Base-by-base conservation (phyloP, 2,888 invertebrate genomes). In the Trachelus stipa region DNA sequence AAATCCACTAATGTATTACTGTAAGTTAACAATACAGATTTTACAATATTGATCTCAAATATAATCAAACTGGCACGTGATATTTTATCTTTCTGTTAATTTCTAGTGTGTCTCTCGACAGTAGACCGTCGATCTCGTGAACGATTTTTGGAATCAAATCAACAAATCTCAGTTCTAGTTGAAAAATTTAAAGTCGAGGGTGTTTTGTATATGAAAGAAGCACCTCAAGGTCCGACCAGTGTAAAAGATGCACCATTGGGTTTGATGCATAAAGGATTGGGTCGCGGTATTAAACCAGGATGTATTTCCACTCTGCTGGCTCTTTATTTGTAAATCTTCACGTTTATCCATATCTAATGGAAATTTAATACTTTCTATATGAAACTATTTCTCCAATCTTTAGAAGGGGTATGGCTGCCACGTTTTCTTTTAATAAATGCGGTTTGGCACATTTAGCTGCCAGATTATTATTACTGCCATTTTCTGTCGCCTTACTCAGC, bases 1-100 rank as follows among this genome's bases (percentile, higher is more conserved):
- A 90, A 99, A 99, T 92, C 99, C 99, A 0, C 93, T 99, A n/a
- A 98, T 98, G 96, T 99, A 98, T 92, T 99, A 98, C 90, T 93
- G 98, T 98, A 92, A 95, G 97, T 94, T 74, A 76, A 34, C 34
- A 23, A 23, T 23, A 9, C 23, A 56, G 56, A 56, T 56, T 56
- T 56, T 23, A 56, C 23, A 56, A 56, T 56, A 23, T 56, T 9
- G 23, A 56, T 56, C 56, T 56, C 40, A 12, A 40, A 37, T 30
- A 30, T 30, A 11, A 33, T 31, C 2, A 34, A 76, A 34, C 15
- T 74, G 23, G 34, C 4, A 35, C 6, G 69, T 23, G 23, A 56
- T 56, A 56, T 23, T 56, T 56, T 15, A 56, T 56, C 23, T n/a
- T 31, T 34, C 9, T 74, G 0, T 71, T 33, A 78, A 35, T 78